Percentiles rank a stretch among this genome's conserved stretches.
These are phyloP conservation scores for Gallinago jamesoni DNA, from an alignment of 2,113 vertebrate genomes.

Conservation along the genomic window DNA sequence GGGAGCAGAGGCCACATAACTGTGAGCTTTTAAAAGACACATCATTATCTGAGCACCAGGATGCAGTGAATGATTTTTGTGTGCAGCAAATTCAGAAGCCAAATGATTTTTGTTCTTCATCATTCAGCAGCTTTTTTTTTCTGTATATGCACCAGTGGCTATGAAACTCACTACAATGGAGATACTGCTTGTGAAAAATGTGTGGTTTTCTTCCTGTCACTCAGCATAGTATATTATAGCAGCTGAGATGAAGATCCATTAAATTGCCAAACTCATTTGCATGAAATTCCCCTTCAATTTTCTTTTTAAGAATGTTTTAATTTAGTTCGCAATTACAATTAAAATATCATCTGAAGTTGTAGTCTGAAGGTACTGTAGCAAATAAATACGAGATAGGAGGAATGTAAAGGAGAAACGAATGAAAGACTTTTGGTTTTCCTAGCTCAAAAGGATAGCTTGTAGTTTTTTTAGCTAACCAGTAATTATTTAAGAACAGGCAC, in stretches of 20 bases:
- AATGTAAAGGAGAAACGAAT: background rate
- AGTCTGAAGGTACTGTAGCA: background rate
- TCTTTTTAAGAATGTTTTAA: background rate
- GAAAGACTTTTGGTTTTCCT: background rate
- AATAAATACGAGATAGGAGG: background rate
- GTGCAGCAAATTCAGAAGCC: background rate
- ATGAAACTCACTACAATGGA: background rate
- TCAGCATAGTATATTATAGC: background rate
- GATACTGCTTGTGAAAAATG: background rate
- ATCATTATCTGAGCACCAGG: fast-evolving
- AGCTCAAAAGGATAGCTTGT: background rate
- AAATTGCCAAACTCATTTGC: background rate
- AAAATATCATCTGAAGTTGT: background rate
- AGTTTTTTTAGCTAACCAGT: background rate
- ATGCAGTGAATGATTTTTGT: background rate
- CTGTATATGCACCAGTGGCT: background rate
- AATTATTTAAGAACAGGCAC: background rate
- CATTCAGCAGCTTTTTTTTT: background rate
- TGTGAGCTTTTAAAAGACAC: background rate
- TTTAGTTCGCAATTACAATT: background rate
- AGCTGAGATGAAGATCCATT: background rate
- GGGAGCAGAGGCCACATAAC: background rate
- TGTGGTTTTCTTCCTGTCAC: fast-evolving
- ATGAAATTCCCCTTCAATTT: background rate
- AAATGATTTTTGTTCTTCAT: background rate